Base-by-base conservation (phyloP, 2,888 invertebrate species). In the Drosophila multiciliata region DNA sequence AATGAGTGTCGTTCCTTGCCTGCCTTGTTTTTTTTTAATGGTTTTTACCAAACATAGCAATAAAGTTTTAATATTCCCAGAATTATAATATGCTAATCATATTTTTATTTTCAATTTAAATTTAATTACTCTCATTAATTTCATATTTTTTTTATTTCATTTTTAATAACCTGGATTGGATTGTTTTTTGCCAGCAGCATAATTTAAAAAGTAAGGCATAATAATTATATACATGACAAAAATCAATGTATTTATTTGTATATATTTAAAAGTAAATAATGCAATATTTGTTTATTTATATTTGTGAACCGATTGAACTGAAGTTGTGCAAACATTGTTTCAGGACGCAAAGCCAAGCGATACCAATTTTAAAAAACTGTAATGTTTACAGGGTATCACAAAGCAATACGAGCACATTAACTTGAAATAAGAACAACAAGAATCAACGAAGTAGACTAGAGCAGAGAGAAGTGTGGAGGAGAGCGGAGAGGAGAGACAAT, bases 381-480 rank as follows among this genome's bases (percentile, higher is more conserved):
- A 26, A 9, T 26, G 26, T 3, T 26, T 49, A 26, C 49, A 49
- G 49, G 38, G 55, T 55, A 57, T 52, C 73, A 70, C 45, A 78
- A 58, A 53, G 49, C 52, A 78, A 78, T 69, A 81, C 78, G 69
- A 60, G 79, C 86, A 85, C 90, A 90, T 90, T 88, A 86, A 88
- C 75, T 87, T 74, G 73, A 80, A 88, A 86, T 70, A 86, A 90
- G 84, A 86, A 86, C 86, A 86, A 85, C 81, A 86, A 66, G 57
- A 73, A 58, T 62, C 49, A 60, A 12, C 38, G 49, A 15, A 65
- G 29, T 20, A 57, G 55, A 55, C 26, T 38, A 26, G 26, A 55
- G 12, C 26, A 26, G n/a, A 17, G 23, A 42, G 33, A 38, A 70
- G 69, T 59, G 64, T 29, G 53, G 36, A 50, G 55, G 4, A 26